Evolutionary conservation across 2,888 invertebrate species (phyloP).

Genomic region (Cerastis leucographa): DNA sequence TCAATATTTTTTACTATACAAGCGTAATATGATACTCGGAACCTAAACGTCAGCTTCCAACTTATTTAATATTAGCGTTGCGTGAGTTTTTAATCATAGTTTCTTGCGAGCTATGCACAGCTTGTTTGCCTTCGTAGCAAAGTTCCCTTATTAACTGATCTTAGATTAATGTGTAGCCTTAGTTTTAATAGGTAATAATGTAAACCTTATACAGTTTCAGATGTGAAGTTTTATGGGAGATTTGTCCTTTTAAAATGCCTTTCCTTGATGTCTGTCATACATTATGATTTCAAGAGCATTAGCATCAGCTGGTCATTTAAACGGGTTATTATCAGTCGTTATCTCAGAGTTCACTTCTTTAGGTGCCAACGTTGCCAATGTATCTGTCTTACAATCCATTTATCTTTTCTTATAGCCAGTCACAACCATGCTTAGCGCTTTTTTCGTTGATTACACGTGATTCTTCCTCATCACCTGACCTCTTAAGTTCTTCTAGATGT

Average conservation of each 20-base stretch:
- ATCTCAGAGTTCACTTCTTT: neutral
- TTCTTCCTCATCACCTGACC: neutral
- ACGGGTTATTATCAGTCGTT: neutral
- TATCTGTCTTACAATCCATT: neutral
- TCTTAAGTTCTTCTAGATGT: neutral
- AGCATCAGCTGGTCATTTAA: neutral
- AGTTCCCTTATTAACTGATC: conserved; percentile 15
- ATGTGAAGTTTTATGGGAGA: conserved; percentile 14
- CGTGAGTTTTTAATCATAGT: conserved; percentile 58
- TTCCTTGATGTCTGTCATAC: neutral
- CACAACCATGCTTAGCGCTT: neutral
- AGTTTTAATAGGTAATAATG: conserved; percentile 28
- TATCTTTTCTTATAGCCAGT: neutral
- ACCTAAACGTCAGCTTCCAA: conserved; percentile 31
- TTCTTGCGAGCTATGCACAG: conserved; percentile 32
- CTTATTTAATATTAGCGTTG: conserved; percentile 49
- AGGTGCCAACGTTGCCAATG: neutral
- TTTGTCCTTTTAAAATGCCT: conserved; percentile 16
- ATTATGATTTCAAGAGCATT: neutral
- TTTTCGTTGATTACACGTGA: neutral
- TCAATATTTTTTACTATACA: conserved; percentile 35
- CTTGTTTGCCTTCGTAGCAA: conserved; percentile 47
- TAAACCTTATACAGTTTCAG: conserved; percentile 10
- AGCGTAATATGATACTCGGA: conserved; percentile 45
- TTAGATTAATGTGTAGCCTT: conserved; percentile 28